These are phyloP conservation scores for Catharus ustulatus DNA, from an alignment of 2,797 vertebrate species.

Conservation along the genomic window DNA sequence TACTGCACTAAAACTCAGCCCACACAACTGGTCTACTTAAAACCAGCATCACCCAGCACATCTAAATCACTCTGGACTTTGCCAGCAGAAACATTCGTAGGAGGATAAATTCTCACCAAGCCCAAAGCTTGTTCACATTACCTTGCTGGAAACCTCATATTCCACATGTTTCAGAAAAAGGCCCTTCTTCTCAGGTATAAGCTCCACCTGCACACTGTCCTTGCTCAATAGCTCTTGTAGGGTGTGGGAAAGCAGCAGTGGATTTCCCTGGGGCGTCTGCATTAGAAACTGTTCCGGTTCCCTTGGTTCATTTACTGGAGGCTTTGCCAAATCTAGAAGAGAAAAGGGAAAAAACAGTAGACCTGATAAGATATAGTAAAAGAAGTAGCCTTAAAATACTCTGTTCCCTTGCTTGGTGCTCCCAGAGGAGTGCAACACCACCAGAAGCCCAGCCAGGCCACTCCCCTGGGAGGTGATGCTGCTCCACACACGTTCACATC, in stretches of 20 bases:
- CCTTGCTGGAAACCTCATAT: constrained; percentile 95
- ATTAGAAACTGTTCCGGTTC: constrained; percentile 80
- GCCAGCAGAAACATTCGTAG: not conserved
- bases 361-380: not conserved
- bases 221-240: constrained; percentile 86
- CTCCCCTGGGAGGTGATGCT: not conserved
- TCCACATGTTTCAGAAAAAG: constrained; percentile 98
- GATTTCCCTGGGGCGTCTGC: constrained; percentile 85
- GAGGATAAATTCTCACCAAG: not conserved
- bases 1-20: not conserved
- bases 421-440: not conserved
- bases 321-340: constrained; percentile 84
- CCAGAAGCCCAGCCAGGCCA: not conserved
- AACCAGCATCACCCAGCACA: not conserved
- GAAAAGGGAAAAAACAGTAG: not conserved
- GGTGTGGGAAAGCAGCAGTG: constrained; percentile 84
- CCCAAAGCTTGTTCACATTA: constrained; percentile 9
- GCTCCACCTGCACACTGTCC: constrained; percentile 89
- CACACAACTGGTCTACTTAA: not conserved
- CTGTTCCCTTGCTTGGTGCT: not conserved
- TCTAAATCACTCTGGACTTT: not conserved
- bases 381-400: not conserved
- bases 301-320: constrained; percentile 79
- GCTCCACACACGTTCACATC: not conserved
- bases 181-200: constrained; percentile 97